These are phyloP conservation scores for Leptura quadrifasciata DNA, from an alignment of 2,888 invertebrate genomes.

Conservation along the genomic window DNA sequence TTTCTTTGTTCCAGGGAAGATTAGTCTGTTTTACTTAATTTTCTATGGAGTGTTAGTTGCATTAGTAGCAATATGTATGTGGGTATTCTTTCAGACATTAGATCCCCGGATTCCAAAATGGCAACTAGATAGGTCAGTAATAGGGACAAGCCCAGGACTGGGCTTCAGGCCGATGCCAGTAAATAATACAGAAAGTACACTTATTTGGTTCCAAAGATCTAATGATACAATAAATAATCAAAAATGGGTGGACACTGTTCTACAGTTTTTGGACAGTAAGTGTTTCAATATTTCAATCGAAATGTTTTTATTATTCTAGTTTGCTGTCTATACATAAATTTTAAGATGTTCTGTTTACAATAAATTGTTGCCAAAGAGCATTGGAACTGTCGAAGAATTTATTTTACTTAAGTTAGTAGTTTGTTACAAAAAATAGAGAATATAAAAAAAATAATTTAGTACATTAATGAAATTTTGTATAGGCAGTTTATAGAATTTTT, in stretches of 20 bases:
- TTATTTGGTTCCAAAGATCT: conserved; percentile 95
- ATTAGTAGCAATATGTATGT: conserved; percentile 95
- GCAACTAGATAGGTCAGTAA: conserved; percentile 89
- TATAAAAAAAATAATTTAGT: too few relatives aligned
- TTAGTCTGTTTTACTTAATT: conserved; percentile 94
- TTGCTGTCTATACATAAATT: too few relatives aligned
- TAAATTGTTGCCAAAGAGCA: too few relatives aligned
- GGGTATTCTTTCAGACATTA: conserved; percentile 93
- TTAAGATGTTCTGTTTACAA: too few relatives aligned
- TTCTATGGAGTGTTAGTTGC: conserved; percentile 95
- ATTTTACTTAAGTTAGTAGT: too few relatives aligned
- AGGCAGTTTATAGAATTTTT: too few relatives aligned
- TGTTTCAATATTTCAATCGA: conserved; percentile 49
- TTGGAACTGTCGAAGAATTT: too few relatives aligned
- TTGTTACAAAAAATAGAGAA: too few relatives aligned
- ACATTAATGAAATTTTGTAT: too few relatives aligned
- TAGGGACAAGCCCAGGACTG: conserved; percentile 96
- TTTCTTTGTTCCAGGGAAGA: conserved; percentile 84
- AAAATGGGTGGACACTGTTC: conserved; percentile 86
- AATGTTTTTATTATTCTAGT: too few relatives aligned
- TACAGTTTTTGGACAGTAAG: conserved; percentile 87
- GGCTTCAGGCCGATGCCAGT: conserved; percentile 95
- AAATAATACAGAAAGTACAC: conserved; percentile 92
- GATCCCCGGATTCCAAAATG: conserved; percentile 93
- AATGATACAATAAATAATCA: conserved; percentile 84